Evolutionary conservation across 2,888 invertebrate genomes (phyloP).

Genomic region (Ormyrus pomaceus): DNA sequence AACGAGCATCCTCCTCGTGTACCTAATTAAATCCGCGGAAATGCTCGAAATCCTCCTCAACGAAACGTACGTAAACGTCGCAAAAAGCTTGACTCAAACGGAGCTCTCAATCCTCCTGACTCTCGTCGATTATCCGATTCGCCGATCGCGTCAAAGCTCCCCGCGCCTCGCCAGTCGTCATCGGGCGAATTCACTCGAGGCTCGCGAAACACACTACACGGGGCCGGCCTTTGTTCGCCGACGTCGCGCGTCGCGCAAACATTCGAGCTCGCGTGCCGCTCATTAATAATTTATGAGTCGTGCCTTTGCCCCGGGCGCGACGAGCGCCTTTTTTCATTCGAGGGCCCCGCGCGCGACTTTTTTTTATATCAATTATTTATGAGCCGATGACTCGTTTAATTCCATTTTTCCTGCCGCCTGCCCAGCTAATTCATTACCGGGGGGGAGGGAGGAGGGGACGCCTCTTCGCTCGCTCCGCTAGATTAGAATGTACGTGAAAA

Average conservation of each 20-base stretch:
- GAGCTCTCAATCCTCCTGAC: too few species aligned
- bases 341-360: neutral
- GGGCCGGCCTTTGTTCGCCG: neutral
- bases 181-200: too few species aligned
- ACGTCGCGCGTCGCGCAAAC: neutral
- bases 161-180: too few species aligned
- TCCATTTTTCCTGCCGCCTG: conserved; percentile 40
- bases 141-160: too few species aligned
- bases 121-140: too few species aligned
- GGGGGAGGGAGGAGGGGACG: neutral
- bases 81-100: too few species aligned
- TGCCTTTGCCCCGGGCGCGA: neutral
- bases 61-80: too few species aligned
- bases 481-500: conserved; percentile 18
- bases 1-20: too few species aligned
- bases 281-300: conserved; percentile 49
- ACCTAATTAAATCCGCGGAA: too few species aligned
- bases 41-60: too few species aligned
- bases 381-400: conserved; percentile 56
- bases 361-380: conserved; percentile 55
- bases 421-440: conserved; percentile 37
- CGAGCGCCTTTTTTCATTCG: conserved; percentile 4
- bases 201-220: too few species aligned
- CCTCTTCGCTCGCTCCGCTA: neutral
- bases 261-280: conserved; percentile 27